phyloP scores from a whole-genome alignment of 1,140 invertebrate species.

The Parapsyche elsis region DNA sequence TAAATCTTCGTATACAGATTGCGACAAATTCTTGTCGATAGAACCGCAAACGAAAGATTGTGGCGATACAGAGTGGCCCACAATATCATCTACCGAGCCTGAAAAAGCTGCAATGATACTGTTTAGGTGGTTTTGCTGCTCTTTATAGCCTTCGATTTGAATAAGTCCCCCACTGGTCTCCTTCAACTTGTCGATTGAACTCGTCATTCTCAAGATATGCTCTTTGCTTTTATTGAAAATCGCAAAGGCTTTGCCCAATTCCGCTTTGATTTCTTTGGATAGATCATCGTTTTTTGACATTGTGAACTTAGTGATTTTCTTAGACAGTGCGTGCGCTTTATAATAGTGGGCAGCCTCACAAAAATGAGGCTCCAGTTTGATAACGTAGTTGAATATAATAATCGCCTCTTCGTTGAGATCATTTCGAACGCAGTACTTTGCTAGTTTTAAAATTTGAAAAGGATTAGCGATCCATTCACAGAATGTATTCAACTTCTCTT shows the following conservation, averaged over 20 bases:
- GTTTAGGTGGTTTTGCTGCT: neutral
- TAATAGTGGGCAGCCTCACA: constrained; percentile 20
- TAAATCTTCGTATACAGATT: neutral
- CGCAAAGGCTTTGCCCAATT: neutral
- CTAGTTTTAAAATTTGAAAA: constrained; percentile 4
- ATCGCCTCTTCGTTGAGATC: neutral
- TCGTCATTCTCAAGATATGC: neutral
- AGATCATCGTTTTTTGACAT: too few species aligned
- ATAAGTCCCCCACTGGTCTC: neutral
- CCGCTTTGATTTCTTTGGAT: neutral
- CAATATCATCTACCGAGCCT: neutral
- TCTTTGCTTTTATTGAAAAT: neutral
- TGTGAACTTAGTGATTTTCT: neutral
- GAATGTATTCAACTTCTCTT: neutral
- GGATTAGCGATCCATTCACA: neutral
- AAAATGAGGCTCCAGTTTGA: neutral
- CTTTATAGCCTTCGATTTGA: neutral
- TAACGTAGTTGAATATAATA: neutral
- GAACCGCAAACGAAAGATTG: neutral
- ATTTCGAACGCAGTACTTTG: neutral
- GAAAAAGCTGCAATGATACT: neutral
- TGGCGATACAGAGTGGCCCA: neutral
- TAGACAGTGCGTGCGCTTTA: neutral
- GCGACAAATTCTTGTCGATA: neutral
- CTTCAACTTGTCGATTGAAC: neutral